Evolutionary conservation across 2,888 invertebrate genomes (phyloP), one percentile per base, ranked within the genome.

Genomic region (Perithous albicinctus): DNA sequence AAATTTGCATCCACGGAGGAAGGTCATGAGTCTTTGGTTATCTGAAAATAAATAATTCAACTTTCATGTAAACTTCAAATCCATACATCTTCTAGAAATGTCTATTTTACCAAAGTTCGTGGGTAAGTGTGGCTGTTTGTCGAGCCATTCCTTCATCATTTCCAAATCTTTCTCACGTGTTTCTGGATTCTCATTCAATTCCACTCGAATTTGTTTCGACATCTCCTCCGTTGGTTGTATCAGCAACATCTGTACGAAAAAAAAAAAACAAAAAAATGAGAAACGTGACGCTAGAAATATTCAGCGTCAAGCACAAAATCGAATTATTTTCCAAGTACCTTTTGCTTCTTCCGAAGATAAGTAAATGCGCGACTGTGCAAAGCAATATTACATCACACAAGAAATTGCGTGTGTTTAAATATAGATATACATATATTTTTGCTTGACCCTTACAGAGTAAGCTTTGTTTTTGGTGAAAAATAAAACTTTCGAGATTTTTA

Each of bases 1-100:
- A 93, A 97, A 97, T 93, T 97, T 97, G 93, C 97, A 96, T 29
- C 97, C 97, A 12, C 97, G 95, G 82, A 97, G 94, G 93, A 97
- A 97, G 74, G 96, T 97, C 94, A 96, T 95, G 85, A 97, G 93
- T 78, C 96, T 95, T 87, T 95, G 94, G 92, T 97, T 97, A 93
- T 97, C 96, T 96, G 92, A 0, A 90, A 90, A 82, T 75, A 70
- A 15, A 56, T 46, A 63, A 3, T 23, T 41, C 66, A 41, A 12
- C 20, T 20, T 46, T 8, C 0, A 46, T 15, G n/a, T 38, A 29
- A 23, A 69, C 7, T 35, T 5, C 43, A 32, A 46, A 38, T 20
- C 43, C 1, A 29, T 6, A 15, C n/a, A 56, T 29, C 8, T 26
- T 26, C 3, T n/a, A n/a, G 29, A 4, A 29, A 15, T 20, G 2